A percentile compares a stretch with the other conserved stretches of the same genome.
Conservation (phyloP, 2,113 vertebrate genomes). For the Corythornis vintsioides region DNA sequence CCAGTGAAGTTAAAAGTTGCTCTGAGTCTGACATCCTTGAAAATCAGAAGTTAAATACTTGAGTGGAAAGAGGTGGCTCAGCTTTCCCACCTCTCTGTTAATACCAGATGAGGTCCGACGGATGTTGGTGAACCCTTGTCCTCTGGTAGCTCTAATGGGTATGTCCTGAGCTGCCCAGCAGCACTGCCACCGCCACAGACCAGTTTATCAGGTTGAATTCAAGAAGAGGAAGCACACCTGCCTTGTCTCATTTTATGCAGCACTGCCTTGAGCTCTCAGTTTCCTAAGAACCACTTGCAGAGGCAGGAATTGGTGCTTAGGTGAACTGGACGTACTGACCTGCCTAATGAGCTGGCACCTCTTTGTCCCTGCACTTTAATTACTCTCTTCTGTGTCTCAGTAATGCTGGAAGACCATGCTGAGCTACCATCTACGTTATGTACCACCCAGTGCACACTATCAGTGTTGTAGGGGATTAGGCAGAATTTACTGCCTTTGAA, state of each 20-base stretch:
- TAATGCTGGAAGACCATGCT: rapidly evolving
- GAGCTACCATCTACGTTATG: neutral
- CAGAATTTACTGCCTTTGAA: neutral
- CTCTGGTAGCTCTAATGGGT: neutral
- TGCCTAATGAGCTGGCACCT: neutral
- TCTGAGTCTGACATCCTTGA: neutral
- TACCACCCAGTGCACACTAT: neutral
- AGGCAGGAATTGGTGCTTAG: neutral
- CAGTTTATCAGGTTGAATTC: neutral
- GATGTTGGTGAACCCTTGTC: rapidly evolving
- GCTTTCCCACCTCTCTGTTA: neutral
- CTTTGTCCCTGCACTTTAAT: neutral
- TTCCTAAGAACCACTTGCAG: neutral
- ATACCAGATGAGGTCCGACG: rapidly evolving
- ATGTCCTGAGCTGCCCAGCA: neutral
- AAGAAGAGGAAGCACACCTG: neutral
- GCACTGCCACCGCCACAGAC: neutral
- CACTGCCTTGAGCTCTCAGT: neutral
- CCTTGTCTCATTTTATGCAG: neutral
- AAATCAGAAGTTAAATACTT: neutral
- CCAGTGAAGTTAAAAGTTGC: neutral
- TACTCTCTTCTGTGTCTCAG: neutral
- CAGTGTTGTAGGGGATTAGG: neutral
- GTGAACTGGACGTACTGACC: neutral
- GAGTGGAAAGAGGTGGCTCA: neutral